A percentile compares a stretch with the other conserved stretches of the same genome.
phyloP scores from a whole-genome alignment of 2,113 vertebrate genomes.

The Alexandromys fortis region DNA sequence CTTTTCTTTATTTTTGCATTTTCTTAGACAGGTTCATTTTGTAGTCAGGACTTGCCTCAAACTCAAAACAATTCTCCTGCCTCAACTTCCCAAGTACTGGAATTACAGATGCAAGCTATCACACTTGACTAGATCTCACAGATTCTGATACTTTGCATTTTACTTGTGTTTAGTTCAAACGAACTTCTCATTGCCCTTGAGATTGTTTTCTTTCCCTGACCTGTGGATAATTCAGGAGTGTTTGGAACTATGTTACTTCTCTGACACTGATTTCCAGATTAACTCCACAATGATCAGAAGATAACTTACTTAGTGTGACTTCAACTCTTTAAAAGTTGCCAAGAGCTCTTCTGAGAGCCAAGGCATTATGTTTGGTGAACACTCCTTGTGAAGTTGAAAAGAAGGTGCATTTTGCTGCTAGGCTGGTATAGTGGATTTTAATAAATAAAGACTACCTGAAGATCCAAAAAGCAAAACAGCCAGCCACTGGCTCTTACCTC shows the following conservation, averaged over 20 bases:
- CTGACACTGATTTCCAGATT: neutral
- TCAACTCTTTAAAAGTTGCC: neutral
- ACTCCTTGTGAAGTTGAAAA: neutral
- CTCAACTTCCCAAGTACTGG: neutral
- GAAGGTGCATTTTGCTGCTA: accelerated
- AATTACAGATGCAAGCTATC: neutral
- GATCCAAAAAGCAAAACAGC: too few relatives aligned
- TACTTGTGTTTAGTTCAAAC: neutral
- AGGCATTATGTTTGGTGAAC: neutral
- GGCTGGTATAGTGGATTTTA: too few relatives aligned
- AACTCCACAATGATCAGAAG: accelerated
- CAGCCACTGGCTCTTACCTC: too few relatives aligned
- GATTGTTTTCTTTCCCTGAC: neutral
- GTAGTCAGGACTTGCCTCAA: neutral
- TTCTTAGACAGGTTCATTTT: neutral
- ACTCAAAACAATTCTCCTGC: neutral
- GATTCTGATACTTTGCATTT: neutral
- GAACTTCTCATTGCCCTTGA: neutral
- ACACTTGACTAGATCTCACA: neutral
- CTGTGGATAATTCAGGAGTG: neutral
- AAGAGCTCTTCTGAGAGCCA: neutral
- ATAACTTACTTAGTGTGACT: accelerated
- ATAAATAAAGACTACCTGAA: too few relatives aligned
- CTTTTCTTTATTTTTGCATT: neutral
- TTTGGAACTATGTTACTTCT: neutral